A percentile compares a stretch with the other conserved stretches of the same genome.
These are phyloP conservation scores for Margaritifera margaritifera DNA, from an alignment of 2,888 invertebrate species.

Conservation along the genomic window DNA sequence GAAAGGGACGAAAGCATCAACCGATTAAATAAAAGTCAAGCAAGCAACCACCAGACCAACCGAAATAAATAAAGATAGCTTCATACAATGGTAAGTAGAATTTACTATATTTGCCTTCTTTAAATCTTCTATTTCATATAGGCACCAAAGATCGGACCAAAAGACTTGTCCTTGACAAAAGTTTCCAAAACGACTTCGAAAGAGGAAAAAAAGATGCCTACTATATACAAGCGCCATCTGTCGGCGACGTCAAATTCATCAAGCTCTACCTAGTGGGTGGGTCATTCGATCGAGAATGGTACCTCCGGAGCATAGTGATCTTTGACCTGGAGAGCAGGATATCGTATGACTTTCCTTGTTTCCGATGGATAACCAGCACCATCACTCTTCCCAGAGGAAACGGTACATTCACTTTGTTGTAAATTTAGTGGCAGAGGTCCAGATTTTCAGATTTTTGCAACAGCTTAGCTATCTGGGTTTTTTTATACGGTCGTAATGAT, in stretches of 20 bases:
- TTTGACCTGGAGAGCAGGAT: slow-evolving; percentile 30
- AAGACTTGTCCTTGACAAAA: slow-evolving; percentile 28
- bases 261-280: slow-evolving; percentile 38
- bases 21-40: no score
- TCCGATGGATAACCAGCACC: slow-evolving; percentile 26
- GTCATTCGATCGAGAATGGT: slow-evolving; percentile 28
- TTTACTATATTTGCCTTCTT: background rate
- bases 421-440: no score
- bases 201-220: slow-evolving; percentile 36
- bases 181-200: slow-evolving; percentile 36
- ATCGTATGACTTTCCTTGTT: slow-evolving; percentile 30
- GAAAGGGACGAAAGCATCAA: no score
- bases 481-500: no score
- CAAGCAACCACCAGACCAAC: no score
- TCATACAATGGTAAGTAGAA: no score
- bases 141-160: slow-evolving; percentile 34
- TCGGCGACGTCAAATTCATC: slow-evolving; percentile 35
- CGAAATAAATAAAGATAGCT: no score
- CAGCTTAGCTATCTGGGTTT: no score
- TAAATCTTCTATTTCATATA: slow-evolving; percentile 1
- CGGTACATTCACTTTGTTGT: slow-evolving; percentile 10
- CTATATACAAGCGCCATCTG: slow-evolving; percentile 29
- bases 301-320: slow-evolving; percentile 30
- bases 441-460: no score
- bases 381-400: slow-evolving; percentile 29